Evolutionary conservation across 1,140 invertebrate genomes (phyloP).

Genomic region (Drosophila novamexicana): DNA sequence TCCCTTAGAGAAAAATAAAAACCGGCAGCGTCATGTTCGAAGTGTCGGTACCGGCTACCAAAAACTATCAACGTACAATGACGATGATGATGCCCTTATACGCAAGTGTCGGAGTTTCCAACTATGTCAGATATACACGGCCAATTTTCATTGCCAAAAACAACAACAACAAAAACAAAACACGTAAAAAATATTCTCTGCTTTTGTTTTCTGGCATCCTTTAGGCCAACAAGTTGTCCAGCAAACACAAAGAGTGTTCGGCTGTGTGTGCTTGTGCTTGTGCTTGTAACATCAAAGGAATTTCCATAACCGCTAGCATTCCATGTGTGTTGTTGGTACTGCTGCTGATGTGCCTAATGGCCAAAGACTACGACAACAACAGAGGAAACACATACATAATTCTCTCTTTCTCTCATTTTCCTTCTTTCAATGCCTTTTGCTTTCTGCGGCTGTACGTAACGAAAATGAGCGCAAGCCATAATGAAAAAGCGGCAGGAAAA

Average conservation of each 20-base stretch:
- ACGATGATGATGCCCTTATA: conserved; percentile 57
- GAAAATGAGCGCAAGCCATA: conserved; percentile 75
- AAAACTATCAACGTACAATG: conserved; percentile 17
- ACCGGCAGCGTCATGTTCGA: conserved; percentile 56
- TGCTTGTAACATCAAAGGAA: conserved; percentile 67
- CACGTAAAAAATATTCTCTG: conserved; percentile 8
- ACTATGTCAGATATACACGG: conserved; percentile 58
- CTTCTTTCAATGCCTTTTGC: conserved; percentile 72
- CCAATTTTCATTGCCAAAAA: conserved; percentile 66
- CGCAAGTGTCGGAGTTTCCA: conserved; percentile 54
- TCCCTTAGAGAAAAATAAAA: conserved; percentile 33
- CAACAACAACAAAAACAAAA: conserved; percentile 54
- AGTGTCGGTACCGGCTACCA: conserved; percentile 46
- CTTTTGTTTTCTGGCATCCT: conserved; percentile 55
- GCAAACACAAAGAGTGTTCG: conserved; percentile 42
- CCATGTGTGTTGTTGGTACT: conserved; percentile 39
- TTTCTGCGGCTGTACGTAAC: conserved; percentile 76
- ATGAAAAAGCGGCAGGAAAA: conserved; percentile 67
- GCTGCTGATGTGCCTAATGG: conserved; percentile 58
- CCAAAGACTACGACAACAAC: conserved; percentile 50
- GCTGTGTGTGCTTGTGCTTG: conserved; percentile 27
- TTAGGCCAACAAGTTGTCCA: conserved; percentile 53
- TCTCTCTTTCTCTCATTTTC: conserved; percentile 28
- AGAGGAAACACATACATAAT: conserved; percentile 39
- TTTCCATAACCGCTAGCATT: conserved; percentile 83